phyloP scores from a whole-genome alignment of 2,797 vertebrate species.

The Phaenicophaeus curvirostris region DNA sequence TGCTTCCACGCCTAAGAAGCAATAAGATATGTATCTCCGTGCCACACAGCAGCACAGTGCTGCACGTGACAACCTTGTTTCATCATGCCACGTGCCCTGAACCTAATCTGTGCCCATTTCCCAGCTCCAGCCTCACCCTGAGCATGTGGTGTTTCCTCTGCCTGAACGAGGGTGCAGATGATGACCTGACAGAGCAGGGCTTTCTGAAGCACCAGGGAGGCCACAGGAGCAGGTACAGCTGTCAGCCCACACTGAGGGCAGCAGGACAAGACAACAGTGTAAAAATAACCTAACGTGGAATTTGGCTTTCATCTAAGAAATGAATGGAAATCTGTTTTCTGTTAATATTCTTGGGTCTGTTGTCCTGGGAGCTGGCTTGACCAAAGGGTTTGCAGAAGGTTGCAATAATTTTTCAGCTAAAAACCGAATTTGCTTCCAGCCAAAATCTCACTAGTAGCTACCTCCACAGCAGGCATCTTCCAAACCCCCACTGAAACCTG shows the following conservation, averaged over 20 bases:
- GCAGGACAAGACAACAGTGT: not conserved
- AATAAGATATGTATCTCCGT: not conserved
- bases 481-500: not conserved
- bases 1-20: accelerated
- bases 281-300: not conserved
- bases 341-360: not conserved
- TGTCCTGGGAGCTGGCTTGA: not conserved
- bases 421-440: not conserved
- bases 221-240: not conserved
- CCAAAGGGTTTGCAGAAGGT: not conserved
- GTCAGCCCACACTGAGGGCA: too few relatives aligned
- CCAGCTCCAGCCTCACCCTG: not conserved
- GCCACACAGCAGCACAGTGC: not conserved
- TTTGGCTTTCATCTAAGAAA: not conserved
- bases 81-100: not conserved
- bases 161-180: accelerated
- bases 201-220: not conserved
- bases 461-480: not conserved
- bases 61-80: accelerated
- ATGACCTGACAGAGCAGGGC: not conserved
- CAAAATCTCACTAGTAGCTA: not conserved
- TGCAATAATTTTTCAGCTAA: not conserved
- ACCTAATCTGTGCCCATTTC: not conserved
- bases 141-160: not conserved
- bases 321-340: not conserved